Base-by-base conservation (phyloP, 1,140 invertebrate species). In the Bilobella aurantiaca region DNA sequence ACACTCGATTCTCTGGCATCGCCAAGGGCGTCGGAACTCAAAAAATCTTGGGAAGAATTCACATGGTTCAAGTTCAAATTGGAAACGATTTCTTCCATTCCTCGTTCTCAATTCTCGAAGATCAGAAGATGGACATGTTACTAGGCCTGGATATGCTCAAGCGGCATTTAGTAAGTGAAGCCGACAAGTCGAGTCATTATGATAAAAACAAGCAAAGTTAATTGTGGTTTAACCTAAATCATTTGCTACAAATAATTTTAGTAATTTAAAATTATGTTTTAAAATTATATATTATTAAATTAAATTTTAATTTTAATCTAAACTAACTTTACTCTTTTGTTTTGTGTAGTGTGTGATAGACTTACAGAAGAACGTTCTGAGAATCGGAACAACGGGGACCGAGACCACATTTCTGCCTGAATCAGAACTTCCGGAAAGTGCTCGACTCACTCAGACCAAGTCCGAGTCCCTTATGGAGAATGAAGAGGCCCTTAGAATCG, bases 71-170 rank as follows among this genome's bases (percentile, higher is more conserved):
- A 78, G 91, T 98, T 75, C 89, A 96, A 78, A 98, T 98, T 69
- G 92, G 90, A 70, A 87, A 87, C 69, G 91, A 93, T 75, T 94
- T 92, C 79, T 80, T 99, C 12, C 92, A 93, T 1, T 94, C 93
- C 1, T 96, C 94, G 3, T 99, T 99, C 78, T 95, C 92, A 28
- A 93, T 99, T n/a, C 80, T 99, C 25, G 90, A 96, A 77, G 89
- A 98, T 69, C 95, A 98, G 76, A 89, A 91, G 2, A 97, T 98
- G 93, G 96, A 99, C 75, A 97, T 99, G 92, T 78, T 99, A 23
- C 79, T 99, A 3, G 96, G 96, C 0, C 81, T 99, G 30, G 96
- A 99, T 75, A 98, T 98, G 93, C 80, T 99, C 0, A 95, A 93
- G 79, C 80, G 96, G 70, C 96, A 99, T 82, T 91, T 93, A 79